Evolutionary conservation across 2,888 invertebrate species (phyloP), one percentile per base, ranked within the genome.

Genomic region (Eilema depressum): DNA sequence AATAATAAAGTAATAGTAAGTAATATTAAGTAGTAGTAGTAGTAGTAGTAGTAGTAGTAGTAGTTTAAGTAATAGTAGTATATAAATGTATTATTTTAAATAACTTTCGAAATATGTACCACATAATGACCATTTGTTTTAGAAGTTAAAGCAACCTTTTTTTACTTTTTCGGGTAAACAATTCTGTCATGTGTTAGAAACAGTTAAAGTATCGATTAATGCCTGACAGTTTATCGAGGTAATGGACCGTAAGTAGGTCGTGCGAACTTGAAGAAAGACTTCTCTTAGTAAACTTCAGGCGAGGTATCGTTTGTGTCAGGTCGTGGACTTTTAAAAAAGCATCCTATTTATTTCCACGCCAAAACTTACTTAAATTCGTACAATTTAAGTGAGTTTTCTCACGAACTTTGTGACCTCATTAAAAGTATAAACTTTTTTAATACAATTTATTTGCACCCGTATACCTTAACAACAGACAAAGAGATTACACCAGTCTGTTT

Each of bases 271-370:
- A n/a, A n/a, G 53, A n/a, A 53, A 53, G n/a, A 53, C 8, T n/a
- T 47, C 17, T 17, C 3, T 20, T 53, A 10, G 20, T 1, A 53
- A 53, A n/a, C 53, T 53, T 53, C n/a, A 53, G 53, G n/a, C 53
- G n/a, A 53, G 53, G 53, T 5, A 47, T 47, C 53, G n/a, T 53
- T 53, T n/a, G n/a, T 53, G 53, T 53, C 53, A 53, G 53, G n/a
- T 53, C 53, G 53, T 53, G 53, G 53, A 53, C 53, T 53, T 53
- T 53, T 53, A n/a, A 53, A 10, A n/a, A n/a, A n/a, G n/a, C 53
- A 53, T 53, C 20, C 53, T 53, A 53, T 53, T n/a, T 53, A 53
- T 53, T 53, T 53, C 10, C 53, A 53, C 53, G 53, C 10, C 20
- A 8, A 53, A 53, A 53, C 53, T 53, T 20, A 53, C 10, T 53